phyloP scores from a whole-genome alignment of 2,888 invertebrate genomes.

The Lasioglossum zephyrum region DNA sequence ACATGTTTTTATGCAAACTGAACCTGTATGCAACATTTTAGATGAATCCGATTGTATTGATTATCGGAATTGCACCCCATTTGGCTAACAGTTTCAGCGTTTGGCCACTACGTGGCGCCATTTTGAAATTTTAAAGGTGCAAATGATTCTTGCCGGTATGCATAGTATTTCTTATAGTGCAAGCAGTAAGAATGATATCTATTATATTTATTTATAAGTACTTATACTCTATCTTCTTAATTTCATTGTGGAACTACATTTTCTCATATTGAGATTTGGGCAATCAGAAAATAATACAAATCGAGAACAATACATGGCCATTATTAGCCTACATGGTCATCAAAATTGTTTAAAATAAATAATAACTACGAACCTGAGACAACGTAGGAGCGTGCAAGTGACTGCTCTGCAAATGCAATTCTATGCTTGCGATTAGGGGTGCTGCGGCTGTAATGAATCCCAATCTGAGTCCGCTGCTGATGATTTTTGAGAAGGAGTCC shows the following conservation, averaged over 20 bases:
- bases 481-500: slow-evolving; percentile 92
- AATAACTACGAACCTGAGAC: slow-evolving; percentile 86
- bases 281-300: neutral
- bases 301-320: too few species aligned
- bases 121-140: neutral
- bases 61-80: too few species aligned
- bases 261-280: neutral
- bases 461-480: slow-evolving; percentile 89
- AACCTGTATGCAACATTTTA: too few species aligned
- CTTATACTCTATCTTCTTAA: neutral
- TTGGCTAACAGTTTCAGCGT: neutral
- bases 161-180: neutral
- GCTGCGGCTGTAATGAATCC: slow-evolving; percentile 91
- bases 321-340: neutral
- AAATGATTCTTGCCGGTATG: neutral
- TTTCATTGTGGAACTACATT: neutral
- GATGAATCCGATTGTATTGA: too few species aligned
- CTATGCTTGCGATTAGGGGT: slow-evolving; percentile 87
- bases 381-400: slow-evolving; percentile 88
- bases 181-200: neutral
- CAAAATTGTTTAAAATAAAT: neutral
- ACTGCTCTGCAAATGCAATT: slow-evolving; percentile 90
- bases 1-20: too few species aligned
- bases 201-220: neutral
- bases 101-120: neutral